A percentile compares a stretch with the other conserved stretches of the same genome.
These are phyloP conservation scores for Gobio gobio DNA, from an alignment of 2,113 vertebrate genomes.

Conservation along the genomic window DNA sequence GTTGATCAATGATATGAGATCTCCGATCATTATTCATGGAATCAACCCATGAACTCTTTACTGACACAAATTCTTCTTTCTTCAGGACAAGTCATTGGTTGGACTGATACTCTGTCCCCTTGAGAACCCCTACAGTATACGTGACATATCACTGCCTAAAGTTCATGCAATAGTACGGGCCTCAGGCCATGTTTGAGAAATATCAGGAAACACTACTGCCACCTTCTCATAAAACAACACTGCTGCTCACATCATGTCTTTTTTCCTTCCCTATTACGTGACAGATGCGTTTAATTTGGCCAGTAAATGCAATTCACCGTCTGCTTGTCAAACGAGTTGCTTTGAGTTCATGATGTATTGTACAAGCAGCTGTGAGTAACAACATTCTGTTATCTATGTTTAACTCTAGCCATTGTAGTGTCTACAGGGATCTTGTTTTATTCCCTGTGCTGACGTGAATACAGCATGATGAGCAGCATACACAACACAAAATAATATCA, in stretches of 20 bases:
- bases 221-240: slow-evolving; percentile 32
- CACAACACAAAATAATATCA: neutral
- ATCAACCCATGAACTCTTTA: slow-evolving; percentile 35
- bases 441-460: neutral
- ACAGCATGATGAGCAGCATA: neutral
- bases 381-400: slow-evolving; percentile 46
- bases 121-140: slow-evolving; percentile 2
- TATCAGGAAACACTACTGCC: slow-evolving; percentile 29
- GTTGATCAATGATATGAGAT: neutral
- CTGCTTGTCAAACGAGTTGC: slow-evolving; percentile 19
- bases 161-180: slow-evolving; percentile 37
- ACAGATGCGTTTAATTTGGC: slow-evolving; percentile 44
- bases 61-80: slow-evolving; percentile 53
- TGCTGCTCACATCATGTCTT: neutral
- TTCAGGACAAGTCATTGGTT: slow-evolving; percentile 65
- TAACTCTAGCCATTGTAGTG: slow-evolving; percentile 52
- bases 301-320: slow-evolving; percentile 20
- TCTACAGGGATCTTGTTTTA: slow-evolving; percentile 32
- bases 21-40: slow-evolving; percentile 56
- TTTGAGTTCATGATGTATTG: slow-evolving; percentile 30
- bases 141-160: slow-evolving; percentile 40
- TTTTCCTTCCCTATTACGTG: neutral
- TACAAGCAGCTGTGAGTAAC: slow-evolving; percentile 30
- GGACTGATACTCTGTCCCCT: slow-evolving; percentile 56
- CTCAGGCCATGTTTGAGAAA: slow-evolving; percentile 35